phyloP scores from a whole-genome alignment of 92 coral and sea anemone genomes.

The Epizoanthus rinbou region DNA sequence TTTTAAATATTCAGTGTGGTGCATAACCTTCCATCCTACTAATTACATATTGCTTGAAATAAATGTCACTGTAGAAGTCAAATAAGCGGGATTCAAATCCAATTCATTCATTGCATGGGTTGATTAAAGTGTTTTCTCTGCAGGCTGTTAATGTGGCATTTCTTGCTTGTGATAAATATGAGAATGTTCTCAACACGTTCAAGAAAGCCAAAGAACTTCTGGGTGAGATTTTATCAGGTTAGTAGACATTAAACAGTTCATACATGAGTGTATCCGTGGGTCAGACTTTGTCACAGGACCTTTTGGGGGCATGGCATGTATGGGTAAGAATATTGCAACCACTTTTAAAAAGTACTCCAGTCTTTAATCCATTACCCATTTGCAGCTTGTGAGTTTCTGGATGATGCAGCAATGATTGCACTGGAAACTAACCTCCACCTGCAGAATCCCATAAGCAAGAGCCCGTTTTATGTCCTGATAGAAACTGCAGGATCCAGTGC shows the following conservation, averaged over 20 bases:
- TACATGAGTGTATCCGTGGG: background rate
- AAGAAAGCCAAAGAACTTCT: constrained; percentile 75
- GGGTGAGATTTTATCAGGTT: constrained; percentile 94
- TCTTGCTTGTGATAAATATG: constrained; percentile 80
- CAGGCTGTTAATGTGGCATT: constrained; percentile 90
- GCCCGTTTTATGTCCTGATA: constrained; percentile 83
- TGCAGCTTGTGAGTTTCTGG: constrained; percentile 89
- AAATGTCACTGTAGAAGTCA: too few species aligned
- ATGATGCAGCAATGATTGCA: constrained; percentile 63
- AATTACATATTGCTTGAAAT: too few species aligned
- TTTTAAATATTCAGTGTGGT: too few species aligned
- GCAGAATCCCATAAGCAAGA: constrained; percentile 73
- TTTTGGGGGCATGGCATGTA: too few species aligned
- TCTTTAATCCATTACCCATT: background rate
- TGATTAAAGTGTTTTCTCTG: background rate
- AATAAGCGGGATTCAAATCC: background rate
- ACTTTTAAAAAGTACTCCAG: background rate
- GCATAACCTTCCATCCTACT: too few species aligned
- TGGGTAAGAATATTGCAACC: background rate
- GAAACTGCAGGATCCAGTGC: constrained; percentile 92
- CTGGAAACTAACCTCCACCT: constrained; percentile 68
- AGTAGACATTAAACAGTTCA: background rate
- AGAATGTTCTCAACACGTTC: constrained; percentile 73
- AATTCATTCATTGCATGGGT: background rate
- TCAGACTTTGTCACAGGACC: too few species aligned